These are phyloP conservation scores for Dreissena rostriformis DNA, from an alignment of 1,140 invertebrate genomes.

Conservation along the genomic window DNA sequence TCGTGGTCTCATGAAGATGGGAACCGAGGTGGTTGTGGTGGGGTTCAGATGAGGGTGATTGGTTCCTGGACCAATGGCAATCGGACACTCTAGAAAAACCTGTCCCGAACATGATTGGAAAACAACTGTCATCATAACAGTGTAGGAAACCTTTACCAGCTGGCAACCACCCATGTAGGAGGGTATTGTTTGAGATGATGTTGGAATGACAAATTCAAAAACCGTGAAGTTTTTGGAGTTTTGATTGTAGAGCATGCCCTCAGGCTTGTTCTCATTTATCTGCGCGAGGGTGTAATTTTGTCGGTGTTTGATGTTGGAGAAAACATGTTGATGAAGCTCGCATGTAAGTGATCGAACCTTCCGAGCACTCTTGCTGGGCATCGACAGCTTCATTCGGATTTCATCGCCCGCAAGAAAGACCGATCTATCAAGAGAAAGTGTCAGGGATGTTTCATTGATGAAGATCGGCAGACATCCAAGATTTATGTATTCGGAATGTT, in stretches of 20 bases:
- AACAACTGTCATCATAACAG: conserved; percentile 63
- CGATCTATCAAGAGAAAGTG: conserved; percentile 66
- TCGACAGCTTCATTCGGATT: conserved; percentile 67
- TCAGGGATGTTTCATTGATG: conserved; percentile 56
- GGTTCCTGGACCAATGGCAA: conserved; percentile 69
- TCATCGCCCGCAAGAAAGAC: conserved; percentile 74
- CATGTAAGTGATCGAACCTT: conserved; percentile 67
- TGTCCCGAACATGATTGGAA: conserved; percentile 70
- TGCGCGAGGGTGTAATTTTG: conserved; percentile 57
- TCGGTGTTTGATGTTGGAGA: conserved; percentile 50
- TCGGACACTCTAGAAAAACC: conserved; percentile 68
- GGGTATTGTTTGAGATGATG: conserved; percentile 64
- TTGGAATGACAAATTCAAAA: conserved; percentile 68
- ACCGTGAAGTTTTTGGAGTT: conserved; percentile 34
- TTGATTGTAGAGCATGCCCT: conserved; percentile 56
- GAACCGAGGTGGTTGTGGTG: conserved; percentile 67
- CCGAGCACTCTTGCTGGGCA: conserved; percentile 51
- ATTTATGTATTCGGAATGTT: conserved; percentile 62
- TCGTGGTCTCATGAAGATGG: conserved; percentile 70
- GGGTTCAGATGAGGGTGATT: conserved; percentile 62
- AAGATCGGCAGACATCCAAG: conserved; percentile 55
- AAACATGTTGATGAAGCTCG: conserved; percentile 61
- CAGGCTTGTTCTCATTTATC: conserved; percentile 60
- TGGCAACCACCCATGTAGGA: conserved; percentile 67
- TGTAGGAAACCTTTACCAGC: conserved; percentile 66